Percentiles rank a stretch among this genome's conserved stretches.
Evolutionary conservation across 1,140 invertebrate species (phyloP).

Genomic region (Bicyclus anynana): DNA sequence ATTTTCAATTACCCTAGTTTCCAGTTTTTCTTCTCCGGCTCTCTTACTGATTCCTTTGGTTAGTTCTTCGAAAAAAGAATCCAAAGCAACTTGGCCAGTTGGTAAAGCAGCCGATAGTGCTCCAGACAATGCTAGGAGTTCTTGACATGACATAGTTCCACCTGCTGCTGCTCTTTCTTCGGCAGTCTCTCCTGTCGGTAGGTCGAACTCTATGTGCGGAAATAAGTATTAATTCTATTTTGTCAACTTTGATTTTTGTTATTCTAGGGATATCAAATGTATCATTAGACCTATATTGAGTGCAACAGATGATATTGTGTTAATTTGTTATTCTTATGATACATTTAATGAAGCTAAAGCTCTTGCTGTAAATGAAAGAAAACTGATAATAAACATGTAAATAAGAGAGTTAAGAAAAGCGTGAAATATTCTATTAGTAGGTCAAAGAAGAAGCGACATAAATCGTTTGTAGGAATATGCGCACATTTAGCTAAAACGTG

Average conservation of each 20-base stretch:
- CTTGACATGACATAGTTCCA: conserved; percentile 91
- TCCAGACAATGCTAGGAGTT: conserved; percentile 92
- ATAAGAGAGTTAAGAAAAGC: not conserved
- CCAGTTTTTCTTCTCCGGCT: conserved; percentile 62
- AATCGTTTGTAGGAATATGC: not conserved
- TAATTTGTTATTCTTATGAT: conserved; percentile 1
- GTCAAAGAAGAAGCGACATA: not conserved
- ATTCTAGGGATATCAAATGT: conserved; percentile 16
- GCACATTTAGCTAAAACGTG: no score
- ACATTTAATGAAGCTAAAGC: conserved; percentile 6
- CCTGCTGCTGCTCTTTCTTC: conserved; percentile 63
- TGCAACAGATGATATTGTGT: not conserved
- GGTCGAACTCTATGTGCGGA: conserved; percentile 68
- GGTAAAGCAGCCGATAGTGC: conserved; percentile 93
- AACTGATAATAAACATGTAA: not conserved
- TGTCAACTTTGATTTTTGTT: not conserved
- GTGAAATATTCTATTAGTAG: not conserved
- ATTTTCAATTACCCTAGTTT: conserved; percentile 52
- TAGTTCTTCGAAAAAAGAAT: conserved; percentile 88
- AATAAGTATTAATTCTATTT: conserved; percentile 43
- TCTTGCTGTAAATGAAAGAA: not conserved
- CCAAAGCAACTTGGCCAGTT: conserved; percentile 89
- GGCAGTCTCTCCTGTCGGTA: conserved; percentile 61
- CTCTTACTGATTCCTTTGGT: conserved; percentile 82
- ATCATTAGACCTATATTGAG: conserved; percentile 4